Conservation (phyloP, 2,888 invertebrate species). For the Eucera pruinosa region DNA sequence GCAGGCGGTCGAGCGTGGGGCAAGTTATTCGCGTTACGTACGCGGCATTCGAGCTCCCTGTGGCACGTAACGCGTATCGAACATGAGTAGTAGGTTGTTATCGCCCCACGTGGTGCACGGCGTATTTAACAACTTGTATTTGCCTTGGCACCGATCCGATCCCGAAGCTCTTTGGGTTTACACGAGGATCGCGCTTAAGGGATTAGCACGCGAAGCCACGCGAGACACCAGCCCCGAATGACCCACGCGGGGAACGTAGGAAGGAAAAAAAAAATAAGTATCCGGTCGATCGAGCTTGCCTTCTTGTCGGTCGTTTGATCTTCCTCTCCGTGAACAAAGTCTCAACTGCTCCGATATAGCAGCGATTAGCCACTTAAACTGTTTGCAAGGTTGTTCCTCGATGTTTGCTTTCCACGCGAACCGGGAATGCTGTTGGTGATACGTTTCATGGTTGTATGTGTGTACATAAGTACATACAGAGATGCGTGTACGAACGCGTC, state of each 20-base stretch:
- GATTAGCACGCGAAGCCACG: slow-evolving; percentile 71
- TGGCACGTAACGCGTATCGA: slow-evolving; percentile 72
- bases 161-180: slow-evolving; percentile 65
- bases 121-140: slow-evolving; percentile 77
- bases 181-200: slow-evolving; percentile 69
- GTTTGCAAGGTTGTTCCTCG: slow-evolving; percentile 13
- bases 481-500: background rate
- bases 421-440: background rate
- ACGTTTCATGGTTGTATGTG: background rate
- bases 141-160: slow-evolving; percentile 76
- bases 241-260: slow-evolving; percentile 30
- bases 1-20: slow-evolving; percentile 37
- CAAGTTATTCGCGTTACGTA: slow-evolving; percentile 58
- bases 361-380: slow-evolving; percentile 14
- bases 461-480: too few relatives aligned
- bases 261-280: slow-evolving; percentile 27
- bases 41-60: slow-evolving; percentile 50
- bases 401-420: slow-evolving; percentile 10
- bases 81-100: slow-evolving; percentile 74
- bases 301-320: slow-evolving; percentile 57
- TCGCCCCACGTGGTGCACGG: slow-evolving; percentile 67
- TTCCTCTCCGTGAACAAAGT: slow-evolving; percentile 42
- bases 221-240: slow-evolving; percentile 52
- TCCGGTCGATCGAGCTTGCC: slow-evolving; percentile 40
- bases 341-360: slow-evolving; percentile 9